Evolutionary conservation across 2,888 invertebrate species (phyloP).

Genomic region (Apodemia hepburni): DNA sequence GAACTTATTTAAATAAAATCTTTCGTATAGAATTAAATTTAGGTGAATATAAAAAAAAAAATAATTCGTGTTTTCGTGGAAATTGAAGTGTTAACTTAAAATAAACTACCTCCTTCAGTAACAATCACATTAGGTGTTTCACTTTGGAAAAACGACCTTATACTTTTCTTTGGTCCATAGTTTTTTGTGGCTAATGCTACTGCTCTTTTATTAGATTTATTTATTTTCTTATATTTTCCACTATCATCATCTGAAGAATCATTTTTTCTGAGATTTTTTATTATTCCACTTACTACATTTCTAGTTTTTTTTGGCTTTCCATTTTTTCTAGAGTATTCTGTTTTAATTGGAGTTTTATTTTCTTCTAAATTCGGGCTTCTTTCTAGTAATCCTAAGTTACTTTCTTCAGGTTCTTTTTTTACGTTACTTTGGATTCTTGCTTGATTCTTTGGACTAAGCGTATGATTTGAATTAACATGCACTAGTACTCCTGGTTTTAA

Average conservation of each 20-base stretch:
- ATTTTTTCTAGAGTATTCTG: constrained; percentile 63
- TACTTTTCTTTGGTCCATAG: constrained; percentile 57
- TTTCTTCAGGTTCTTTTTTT: constrained; percentile 39
- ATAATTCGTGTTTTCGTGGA: not conserved
- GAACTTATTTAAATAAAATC: not conserved
- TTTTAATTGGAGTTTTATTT: constrained; percentile 39
- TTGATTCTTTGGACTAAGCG: constrained; percentile 80
- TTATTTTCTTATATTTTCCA: constrained; percentile 71
- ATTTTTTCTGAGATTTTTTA: constrained; percentile 59
- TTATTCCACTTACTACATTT: constrained; percentile 56
- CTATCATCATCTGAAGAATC: constrained; percentile 69
- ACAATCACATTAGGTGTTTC: constrained; percentile 71
- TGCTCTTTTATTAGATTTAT: constrained; percentile 69
- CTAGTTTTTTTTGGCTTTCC: constrained; percentile 55
- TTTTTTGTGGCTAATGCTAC: constrained; percentile 60
- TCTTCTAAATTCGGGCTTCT: constrained; percentile 48
- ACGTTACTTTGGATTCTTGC: constrained; percentile 50
- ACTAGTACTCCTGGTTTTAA: constrained; percentile 93
- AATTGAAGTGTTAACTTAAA: not conserved
- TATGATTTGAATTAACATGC: constrained; percentile 92
- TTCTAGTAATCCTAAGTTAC: constrained; percentile 66
- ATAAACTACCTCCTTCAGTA: constrained; percentile 73
- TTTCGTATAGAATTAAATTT: not conserved
- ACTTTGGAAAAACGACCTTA: constrained; percentile 68
- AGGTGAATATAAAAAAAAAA: constrained; percentile 7